phyloP scores from a whole-genome alignment of 2,113 vertebrate species.

The Melanotaenia duboulayi region DNA sequence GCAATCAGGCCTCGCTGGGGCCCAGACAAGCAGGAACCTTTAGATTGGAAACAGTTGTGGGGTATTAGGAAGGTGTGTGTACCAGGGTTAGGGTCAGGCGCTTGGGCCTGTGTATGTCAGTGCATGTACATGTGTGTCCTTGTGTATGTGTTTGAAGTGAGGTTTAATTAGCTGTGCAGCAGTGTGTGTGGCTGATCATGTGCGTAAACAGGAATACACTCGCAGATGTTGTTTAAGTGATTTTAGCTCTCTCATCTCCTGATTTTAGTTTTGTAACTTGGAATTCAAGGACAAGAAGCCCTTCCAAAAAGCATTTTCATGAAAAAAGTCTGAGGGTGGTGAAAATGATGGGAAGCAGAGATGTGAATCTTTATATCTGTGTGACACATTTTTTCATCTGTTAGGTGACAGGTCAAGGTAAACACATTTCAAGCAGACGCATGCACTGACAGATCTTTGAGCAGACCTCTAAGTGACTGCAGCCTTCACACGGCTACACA shows the following conservation, averaged over 20 bases:
- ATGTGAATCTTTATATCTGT: slow-evolving; percentile 10
- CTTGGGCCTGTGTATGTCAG: slow-evolving; percentile 47
- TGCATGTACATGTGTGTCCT: slow-evolving; percentile 32
- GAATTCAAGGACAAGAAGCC: slow-evolving; percentile 1
- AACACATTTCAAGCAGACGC: slow-evolving; percentile 19
- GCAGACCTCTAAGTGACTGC: slow-evolving; percentile 25
- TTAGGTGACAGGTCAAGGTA: slow-evolving; percentile 26
- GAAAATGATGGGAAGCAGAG: slow-evolving; percentile 21
- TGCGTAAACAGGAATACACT: slow-evolving; percentile 60
- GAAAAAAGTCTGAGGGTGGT: background rate
- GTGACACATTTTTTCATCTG: slow-evolving; percentile 15
- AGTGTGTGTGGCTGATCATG: slow-evolving; percentile 28
- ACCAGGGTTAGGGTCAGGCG: slow-evolving; percentile 67
- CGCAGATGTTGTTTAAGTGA: slow-evolving; percentile 40
- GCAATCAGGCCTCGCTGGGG: slow-evolving; percentile 78
- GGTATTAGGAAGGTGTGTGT: slow-evolving; percentile 82
- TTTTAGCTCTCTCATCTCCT: slow-evolving; percentile 41
- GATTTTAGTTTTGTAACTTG: slow-evolving; percentile 24
- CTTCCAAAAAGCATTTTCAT: slow-evolving; percentile 8
- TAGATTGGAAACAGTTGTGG: slow-evolving; percentile 86
- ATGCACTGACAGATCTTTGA: slow-evolving; percentile 7
- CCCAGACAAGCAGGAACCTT: slow-evolving; percentile 85
- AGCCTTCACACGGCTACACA: background rate
- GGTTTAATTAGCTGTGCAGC: slow-evolving; percentile 64
- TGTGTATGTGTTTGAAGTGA: slow-evolving; percentile 43